phyloP scores from a whole-genome alignment of 2,888 invertebrate species.

The Molanna angustata region DNA sequence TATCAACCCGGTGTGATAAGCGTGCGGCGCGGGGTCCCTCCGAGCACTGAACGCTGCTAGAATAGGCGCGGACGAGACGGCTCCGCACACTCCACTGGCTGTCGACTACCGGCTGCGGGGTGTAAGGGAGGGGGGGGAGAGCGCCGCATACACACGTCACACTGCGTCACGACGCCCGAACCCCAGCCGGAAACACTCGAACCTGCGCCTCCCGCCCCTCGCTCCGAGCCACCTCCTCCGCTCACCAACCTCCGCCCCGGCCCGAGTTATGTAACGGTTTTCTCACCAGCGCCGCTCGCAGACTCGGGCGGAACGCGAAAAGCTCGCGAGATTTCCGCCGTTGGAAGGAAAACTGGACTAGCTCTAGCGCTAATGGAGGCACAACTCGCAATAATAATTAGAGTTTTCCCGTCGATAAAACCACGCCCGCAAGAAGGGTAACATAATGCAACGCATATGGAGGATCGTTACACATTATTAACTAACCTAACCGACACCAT shows the following conservation, averaged over 20 bases:
- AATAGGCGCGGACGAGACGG: slow-evolving; percentile 35
- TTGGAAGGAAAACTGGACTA: too few relatives aligned
- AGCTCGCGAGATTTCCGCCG: slow-evolving; percentile 1
- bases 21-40: slow-evolving; percentile 22
- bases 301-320: background rate
- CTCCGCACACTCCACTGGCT: slow-evolving; percentile 39
- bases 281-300: background rate
- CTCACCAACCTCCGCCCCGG: slow-evolving; percentile 36
- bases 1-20: slow-evolving; percentile 19
- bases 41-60: slow-evolving; percentile 23
- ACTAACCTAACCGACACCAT: too few relatives aligned
- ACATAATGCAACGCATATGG: too few relatives aligned
- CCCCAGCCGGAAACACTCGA: slow-evolving; percentile 13
- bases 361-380: too few relatives aligned
- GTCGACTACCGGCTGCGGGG: slow-evolving; percentile 53
- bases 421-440: too few relatives aligned
- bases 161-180: slow-evolving; percentile 56
- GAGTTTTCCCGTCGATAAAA: too few relatives aligned
- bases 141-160: slow-evolving; percentile 50
- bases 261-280: slow-evolving; percentile 25
- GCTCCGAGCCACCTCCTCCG: slow-evolving; percentile 40
- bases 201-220: slow-evolving; percentile 36
- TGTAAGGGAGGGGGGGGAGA: slow-evolving; percentile 53
- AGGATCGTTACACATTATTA: too few relatives aligned
- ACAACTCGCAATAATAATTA: too few relatives aligned